Percentiles rank a stretch among this genome's conserved stretches.
Conservation (phyloP, 2,888 invertebrate species). For the Hypselothyrea guttata region DNA sequence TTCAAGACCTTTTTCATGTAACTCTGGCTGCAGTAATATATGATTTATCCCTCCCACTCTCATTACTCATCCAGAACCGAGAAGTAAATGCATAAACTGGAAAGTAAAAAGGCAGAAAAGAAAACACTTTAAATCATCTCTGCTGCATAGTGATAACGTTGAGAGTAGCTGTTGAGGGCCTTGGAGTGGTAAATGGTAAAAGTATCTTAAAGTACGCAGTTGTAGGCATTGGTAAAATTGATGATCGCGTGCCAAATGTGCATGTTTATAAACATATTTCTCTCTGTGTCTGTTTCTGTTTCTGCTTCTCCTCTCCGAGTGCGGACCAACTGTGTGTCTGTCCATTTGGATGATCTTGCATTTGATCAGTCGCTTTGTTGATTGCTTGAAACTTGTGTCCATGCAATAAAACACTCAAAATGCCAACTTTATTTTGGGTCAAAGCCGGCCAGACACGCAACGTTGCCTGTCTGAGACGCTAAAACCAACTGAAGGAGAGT, state of each 20-base stretch:
- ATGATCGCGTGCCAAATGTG: conserved; percentile 78
- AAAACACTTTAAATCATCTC: conserved; percentile 38
- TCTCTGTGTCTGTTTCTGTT: conserved; percentile 23
- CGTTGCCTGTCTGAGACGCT: conserved; percentile 60
- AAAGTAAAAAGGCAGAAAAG: conserved; percentile 7
- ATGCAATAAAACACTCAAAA: conserved; percentile 78
- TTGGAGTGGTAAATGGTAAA: conserved; percentile 49
- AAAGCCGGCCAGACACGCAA: conserved; percentile 75
- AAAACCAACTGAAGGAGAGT: conserved; percentile 24
- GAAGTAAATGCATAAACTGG: conserved; percentile 1
- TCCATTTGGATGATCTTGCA: conserved; percentile 74
- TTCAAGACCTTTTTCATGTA: no score
- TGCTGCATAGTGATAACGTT: conserved; percentile 50
- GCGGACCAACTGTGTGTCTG: conserved; percentile 56
- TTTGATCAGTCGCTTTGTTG: conserved; percentile 77
- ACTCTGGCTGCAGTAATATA: conserved; percentile 22
- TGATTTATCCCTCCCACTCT: conserved; percentile 31
- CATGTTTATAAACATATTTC: conserved; percentile 77
- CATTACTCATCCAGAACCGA: conserved; percentile 38
- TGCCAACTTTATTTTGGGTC: conserved; percentile 79
- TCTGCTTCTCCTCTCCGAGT: conserved; percentile 3
- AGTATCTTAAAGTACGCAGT: conserved; percentile 71
- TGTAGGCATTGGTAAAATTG: conserved; percentile 61
- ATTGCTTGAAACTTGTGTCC: conserved; percentile 78
- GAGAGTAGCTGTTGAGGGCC: conserved; percentile 56